Evolutionary conservation across 2,113 vertebrate species (phyloP).

Genomic region (Parus major): DNA sequence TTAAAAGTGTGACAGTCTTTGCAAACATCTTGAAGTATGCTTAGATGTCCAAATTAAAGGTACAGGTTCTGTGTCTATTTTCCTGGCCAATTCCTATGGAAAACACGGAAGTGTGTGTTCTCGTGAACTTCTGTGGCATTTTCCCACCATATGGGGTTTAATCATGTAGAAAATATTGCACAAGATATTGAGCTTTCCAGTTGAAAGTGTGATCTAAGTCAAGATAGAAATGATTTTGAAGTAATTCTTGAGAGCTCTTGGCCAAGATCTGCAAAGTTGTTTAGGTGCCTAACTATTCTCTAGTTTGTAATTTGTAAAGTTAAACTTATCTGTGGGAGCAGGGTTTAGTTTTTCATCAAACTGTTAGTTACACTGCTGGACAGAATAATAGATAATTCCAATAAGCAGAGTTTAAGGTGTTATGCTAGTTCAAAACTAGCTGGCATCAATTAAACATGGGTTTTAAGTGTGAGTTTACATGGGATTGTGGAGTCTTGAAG

Average conservation of each 20-base stretch:
- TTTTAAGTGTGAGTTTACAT: background rate
- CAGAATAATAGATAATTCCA: background rate
- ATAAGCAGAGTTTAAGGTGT: background rate
- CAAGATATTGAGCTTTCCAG: background rate
- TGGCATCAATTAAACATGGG: background rate
- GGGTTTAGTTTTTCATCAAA: background rate
- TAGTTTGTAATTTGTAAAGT: background rate
- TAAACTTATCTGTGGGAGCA: background rate
- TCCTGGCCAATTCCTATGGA: background rate
- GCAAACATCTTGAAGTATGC: background rate
- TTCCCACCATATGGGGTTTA: background rate
- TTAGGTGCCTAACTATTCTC: background rate
- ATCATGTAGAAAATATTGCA: background rate
- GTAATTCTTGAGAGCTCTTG: background rate
- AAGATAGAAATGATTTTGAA: background rate
- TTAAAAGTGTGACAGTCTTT: background rate
- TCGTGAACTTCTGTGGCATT: background rate
- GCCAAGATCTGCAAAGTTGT: background rate
- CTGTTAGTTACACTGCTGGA: background rate
- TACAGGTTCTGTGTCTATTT: background rate
- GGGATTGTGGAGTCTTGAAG: background rate
- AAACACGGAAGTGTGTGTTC: background rate
- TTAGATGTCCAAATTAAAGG: background rate
- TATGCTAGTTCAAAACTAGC: background rate
- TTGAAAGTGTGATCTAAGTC: background rate